Evolutionary conservation across 2,113 vertebrate species (phyloP).

Genomic region (Seriola aureovittata): DNA sequence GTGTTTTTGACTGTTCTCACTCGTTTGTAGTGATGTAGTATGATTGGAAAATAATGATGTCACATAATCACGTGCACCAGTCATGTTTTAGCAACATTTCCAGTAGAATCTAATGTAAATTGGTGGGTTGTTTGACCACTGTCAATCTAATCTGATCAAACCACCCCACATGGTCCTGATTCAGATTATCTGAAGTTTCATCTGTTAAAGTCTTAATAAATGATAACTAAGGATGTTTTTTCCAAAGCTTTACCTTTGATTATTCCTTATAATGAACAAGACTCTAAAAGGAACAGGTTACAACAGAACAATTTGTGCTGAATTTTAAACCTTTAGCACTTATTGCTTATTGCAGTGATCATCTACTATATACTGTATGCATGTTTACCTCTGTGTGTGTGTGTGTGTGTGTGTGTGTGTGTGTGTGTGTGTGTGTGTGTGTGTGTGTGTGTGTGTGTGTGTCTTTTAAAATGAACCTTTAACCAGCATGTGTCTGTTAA

Average conservation of each 20-base stretch:
- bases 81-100: background rate
- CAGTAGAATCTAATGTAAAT: background rate
- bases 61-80: background rate
- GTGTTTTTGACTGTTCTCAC: background rate
- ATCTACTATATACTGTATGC: too few relatives aligned
- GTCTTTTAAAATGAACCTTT: too few relatives aligned
- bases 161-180: background rate
- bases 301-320: too few relatives aligned
- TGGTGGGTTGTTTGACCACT: background rate
- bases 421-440: too few relatives aligned
- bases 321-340: too few relatives aligned
- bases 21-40: background rate
- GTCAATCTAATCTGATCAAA: background rate
- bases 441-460: too few relatives aligned
- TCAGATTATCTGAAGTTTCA: background rate
- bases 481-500: too few relatives aligned
- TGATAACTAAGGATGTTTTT: background rate
- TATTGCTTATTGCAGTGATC: too few relatives aligned
- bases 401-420: too few relatives aligned
- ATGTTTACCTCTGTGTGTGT: too few relatives aligned
- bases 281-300: too few relatives aligned
- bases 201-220: background rate
- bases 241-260: background rate
- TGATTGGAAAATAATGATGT: background rate
- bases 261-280: background rate